Percentiles rank a stretch among this genome's conserved stretches.
phyloP scores from a whole-genome alignment of 2,797 vertebrate genomes.

The Novumbra hubbsi region DNA sequence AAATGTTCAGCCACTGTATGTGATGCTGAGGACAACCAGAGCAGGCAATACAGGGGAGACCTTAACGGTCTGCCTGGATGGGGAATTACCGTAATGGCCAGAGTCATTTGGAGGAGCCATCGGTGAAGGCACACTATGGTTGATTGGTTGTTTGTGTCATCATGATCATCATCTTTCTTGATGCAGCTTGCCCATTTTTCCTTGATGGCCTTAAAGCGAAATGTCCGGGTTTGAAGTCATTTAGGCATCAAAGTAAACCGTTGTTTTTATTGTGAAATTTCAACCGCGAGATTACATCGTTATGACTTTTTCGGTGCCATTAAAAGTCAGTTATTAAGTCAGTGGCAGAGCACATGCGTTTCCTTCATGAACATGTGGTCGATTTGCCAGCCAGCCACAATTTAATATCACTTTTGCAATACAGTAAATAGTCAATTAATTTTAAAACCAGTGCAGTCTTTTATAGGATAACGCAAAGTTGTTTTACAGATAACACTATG shows the following conservation, averaged over 20 bases:
- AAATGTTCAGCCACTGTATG: conserved; percentile 62
- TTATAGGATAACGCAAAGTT: too few species aligned
- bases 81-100: conserved; percentile 67
- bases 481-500: too few species aligned
- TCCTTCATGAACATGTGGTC: too few species aligned
- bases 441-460: too few species aligned
- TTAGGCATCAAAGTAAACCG: neutral
- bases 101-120: conserved; percentile 49
- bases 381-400: too few species aligned
- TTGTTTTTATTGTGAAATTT: neutral
- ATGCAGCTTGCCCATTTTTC: conserved; percentile 38
- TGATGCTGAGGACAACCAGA: conserved; percentile 32
- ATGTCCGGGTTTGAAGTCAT: neutral
- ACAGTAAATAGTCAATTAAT: too few species aligned
- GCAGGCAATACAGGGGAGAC: conserved; percentile 25
- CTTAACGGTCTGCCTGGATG: conserved; percentile 51
- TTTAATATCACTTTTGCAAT: too few species aligned
- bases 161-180: conserved; percentile 45
- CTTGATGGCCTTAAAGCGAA: neutral
- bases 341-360: neutral
- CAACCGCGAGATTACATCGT: too few species aligned
- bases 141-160: conserved; percentile 40
- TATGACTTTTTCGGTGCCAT: too few species aligned
- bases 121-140: conserved; percentile 50
- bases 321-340: too few species aligned